These are phyloP conservation scores for Coenobita brevimanus DNA, from an alignment of 1,140 invertebrate species.

Conservation along the genomic window DNA sequence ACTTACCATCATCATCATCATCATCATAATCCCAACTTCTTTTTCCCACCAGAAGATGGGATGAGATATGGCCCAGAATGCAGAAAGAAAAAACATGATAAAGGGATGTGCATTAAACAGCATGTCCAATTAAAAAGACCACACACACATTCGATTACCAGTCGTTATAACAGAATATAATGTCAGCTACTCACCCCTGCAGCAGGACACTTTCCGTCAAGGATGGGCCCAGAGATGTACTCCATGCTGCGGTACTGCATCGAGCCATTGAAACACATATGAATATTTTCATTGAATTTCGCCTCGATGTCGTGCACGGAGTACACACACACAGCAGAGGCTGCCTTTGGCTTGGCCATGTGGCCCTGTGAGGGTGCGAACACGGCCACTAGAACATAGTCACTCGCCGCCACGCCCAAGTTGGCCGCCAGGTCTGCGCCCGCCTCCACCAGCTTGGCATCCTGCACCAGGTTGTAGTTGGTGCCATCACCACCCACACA, in stretches of 20 bases:
- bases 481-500: conserved; percentile 72
- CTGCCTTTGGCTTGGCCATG: conserved; percentile 82
- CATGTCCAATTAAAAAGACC: not conserved
- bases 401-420: conserved; percentile 84
- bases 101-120: not conserved
- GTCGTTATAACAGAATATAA: too few relatives aligned
- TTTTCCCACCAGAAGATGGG: too few relatives aligned
- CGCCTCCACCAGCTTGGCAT: conserved; percentile 88
- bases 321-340: conserved; percentile 86
- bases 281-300: conserved; percentile 96
- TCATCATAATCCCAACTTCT: too few relatives aligned
- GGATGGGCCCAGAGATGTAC: conserved; percentile 92
- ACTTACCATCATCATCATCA: too few relatives aligned
- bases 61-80: too few relatives aligned
- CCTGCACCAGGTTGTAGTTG: conserved; percentile 92
- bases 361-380: conserved; percentile 90
- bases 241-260: conserved; percentile 93
- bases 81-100: too few relatives aligned
- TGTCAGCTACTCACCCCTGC: conserved; percentile 86
- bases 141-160: not conserved
- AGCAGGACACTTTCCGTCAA: conserved; percentile 90
- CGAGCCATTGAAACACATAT: conserved; percentile 96
- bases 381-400: conserved; percentile 85
- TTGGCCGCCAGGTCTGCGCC: conserved; percentile 86
- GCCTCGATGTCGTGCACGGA: conserved; percentile 88